A percentile compares a stretch with the other conserved stretches of the same genome.
Evolutionary conservation across 2,888 invertebrate species (phyloP).

Genomic region (Hipparchia sbordonii): DNA sequence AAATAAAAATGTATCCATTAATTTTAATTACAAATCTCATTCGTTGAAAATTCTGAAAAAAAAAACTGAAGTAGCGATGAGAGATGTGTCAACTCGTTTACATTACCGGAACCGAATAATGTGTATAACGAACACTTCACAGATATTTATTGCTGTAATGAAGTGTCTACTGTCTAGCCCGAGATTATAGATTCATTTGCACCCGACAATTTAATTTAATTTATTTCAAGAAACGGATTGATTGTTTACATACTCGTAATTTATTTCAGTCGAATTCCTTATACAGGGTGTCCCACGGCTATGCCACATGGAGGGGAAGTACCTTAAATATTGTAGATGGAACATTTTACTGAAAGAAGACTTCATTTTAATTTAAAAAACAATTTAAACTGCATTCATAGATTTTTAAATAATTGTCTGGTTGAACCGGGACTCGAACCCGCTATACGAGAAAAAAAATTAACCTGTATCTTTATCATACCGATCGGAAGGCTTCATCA

Average conservation of each 20-base stretch:
- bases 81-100: slow-evolving; percentile 40
- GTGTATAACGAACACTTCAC: slow-evolving; percentile 38
- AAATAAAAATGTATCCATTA: slow-evolving; percentile 35
- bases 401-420: too few species aligned
- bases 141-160: slow-evolving; percentile 37
- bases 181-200: slow-evolving; percentile 18
- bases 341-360: too few species aligned
- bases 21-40: slow-evolving; percentile 41
- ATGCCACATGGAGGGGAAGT: too few species aligned
- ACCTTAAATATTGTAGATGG: too few species aligned
- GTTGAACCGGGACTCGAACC: too few species aligned
- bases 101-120: slow-evolving; percentile 33
- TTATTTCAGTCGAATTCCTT: not conserved
- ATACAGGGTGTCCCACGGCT: too few species aligned
- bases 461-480: too few species aligned
- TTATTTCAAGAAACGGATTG: slow-evolving; percentile 1
- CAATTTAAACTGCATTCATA: too few species aligned
- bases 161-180: slow-evolving; percentile 16
- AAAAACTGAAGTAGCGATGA: slow-evolving; percentile 36
- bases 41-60: slow-evolving; percentile 32
- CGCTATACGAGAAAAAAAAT: too few species aligned
- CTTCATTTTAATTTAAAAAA: too few species aligned
- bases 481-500: too few species aligned
- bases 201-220: not conserved
- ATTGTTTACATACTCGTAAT: not conserved